Percentiles rank a stretch among this genome's conserved stretches.
Evolutionary conservation across 2,797 vertebrate species (phyloP).

Genomic region (Petrocephalus sullivani): DNA sequence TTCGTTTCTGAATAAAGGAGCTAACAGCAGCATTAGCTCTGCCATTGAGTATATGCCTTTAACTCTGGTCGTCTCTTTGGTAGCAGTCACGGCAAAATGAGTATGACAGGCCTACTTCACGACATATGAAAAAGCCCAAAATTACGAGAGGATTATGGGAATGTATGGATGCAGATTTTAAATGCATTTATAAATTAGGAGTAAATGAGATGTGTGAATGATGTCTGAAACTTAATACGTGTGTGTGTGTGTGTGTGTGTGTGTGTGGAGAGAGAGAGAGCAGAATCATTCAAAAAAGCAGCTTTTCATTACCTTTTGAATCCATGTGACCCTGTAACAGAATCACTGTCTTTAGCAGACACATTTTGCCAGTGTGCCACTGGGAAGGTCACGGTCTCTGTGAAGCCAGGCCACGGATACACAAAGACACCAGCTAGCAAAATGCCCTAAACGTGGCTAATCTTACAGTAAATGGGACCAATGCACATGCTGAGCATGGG

Average conservation of each 20-base stretch:
- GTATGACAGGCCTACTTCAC: neutral
- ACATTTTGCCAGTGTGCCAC: neutral
- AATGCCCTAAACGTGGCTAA: neutral
- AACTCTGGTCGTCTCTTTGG: neutral
- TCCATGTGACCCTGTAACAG: neutral
- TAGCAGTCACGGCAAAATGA: neutral
- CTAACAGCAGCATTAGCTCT: neutral
- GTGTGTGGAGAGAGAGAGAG: too few species aligned
- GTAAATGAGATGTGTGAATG: neutral
- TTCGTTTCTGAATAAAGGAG: neutral
- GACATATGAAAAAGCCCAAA: neutral
- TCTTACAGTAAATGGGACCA: neutral
- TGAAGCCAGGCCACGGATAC: neutral
- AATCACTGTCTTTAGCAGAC: neutral
- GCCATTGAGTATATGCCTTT: neutral
- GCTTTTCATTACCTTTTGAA: neutral
- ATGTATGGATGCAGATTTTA: neutral
- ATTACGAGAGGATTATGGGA: neutral
- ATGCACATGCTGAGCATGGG: neutral
- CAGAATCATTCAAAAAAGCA: neutral
- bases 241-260: too few species aligned
- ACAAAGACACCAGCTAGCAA: neutral
- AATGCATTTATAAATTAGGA: neutral
- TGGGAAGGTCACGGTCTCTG: neutral
- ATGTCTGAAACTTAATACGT: neutral